Evolutionary conservation across 2,113 vertebrate species (phyloP).

Genomic region (Percina caprodes): DNA sequence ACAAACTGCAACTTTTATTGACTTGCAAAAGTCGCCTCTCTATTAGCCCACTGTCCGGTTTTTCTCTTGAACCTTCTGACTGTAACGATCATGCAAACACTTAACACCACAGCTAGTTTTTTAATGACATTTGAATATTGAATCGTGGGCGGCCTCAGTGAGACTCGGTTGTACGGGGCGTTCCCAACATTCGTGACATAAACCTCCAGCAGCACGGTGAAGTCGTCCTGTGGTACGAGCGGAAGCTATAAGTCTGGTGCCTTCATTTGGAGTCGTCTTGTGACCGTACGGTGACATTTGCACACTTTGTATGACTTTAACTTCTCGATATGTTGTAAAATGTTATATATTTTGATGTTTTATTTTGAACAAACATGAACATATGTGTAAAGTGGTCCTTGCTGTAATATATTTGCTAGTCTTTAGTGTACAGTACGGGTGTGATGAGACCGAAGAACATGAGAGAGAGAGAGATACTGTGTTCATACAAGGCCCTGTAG

Average conservation of each 20-base stretch:
- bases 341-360: constrained; percentile 68
- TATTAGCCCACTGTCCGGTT: not conserved
- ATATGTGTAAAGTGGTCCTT: constrained; percentile 61
- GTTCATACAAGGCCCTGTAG: constrained; percentile 14
- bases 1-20: no score
- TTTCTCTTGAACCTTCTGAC: not conserved
- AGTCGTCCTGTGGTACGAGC: constrained; percentile 17
- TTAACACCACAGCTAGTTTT: no score
- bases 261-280: constrained; percentile 74
- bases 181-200: not conserved
- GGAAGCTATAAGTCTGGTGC: constrained; percentile 66
- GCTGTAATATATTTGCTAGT: constrained; percentile 71
- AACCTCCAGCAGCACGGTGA: not conserved
- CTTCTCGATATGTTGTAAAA: constrained; percentile 66
- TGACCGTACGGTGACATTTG: constrained; percentile 75
- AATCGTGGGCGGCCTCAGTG: no score
- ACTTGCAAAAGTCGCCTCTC: no score
- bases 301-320: constrained; percentile 74
- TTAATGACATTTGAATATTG: no score
- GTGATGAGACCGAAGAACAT: constrained; percentile 12
- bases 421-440: constrained; percentile 37
- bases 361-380: constrained; percentile 60
- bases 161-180: no score
- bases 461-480: not conserved
- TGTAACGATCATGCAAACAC: not conserved